phyloP scores from a whole-genome alignment of 2,113 vertebrate species.

The Leuciscus idus region DNA sequence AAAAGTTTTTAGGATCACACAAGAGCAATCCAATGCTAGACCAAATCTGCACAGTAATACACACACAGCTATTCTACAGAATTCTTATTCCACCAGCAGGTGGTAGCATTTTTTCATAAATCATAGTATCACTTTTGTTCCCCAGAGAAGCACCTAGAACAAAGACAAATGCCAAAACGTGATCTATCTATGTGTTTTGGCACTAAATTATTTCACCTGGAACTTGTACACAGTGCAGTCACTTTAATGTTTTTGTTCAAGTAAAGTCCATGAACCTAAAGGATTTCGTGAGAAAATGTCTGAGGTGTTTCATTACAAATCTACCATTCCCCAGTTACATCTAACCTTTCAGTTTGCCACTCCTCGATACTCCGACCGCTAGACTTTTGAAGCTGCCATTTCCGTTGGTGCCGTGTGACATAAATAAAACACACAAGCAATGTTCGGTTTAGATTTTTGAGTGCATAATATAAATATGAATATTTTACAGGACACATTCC shows the following conservation, averaged over 20 bases:
- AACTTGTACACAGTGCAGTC: not conserved
- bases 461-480: not conserved
- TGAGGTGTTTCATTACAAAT: not conserved
- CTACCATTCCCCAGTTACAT: conserved; percentile 8
- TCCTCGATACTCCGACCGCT: conserved; percentile 9
- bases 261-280: not conserved
- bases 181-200: not conserved
- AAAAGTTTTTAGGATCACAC: not conserved
- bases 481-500: not conserved
- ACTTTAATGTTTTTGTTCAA: not conserved
- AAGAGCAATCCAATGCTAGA: not conserved
- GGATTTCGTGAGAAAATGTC: not conserved
- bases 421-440: not conserved
- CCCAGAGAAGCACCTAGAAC: not conserved
- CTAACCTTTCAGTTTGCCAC: conserved; percentile 32
- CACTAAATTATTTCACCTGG: not conserved
- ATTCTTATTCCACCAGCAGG: conserved; percentile 24
- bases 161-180: not conserved
- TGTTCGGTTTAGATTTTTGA: not conserved
- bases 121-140: not conserved
- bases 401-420: not conserved
- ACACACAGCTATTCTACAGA: not conserved
- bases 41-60: not conserved
- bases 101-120: conserved; percentile 15
- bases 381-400: not conserved